Conservation (phyloP, 2,888 invertebrate genomes). For the Griposia aprilina region DNA sequence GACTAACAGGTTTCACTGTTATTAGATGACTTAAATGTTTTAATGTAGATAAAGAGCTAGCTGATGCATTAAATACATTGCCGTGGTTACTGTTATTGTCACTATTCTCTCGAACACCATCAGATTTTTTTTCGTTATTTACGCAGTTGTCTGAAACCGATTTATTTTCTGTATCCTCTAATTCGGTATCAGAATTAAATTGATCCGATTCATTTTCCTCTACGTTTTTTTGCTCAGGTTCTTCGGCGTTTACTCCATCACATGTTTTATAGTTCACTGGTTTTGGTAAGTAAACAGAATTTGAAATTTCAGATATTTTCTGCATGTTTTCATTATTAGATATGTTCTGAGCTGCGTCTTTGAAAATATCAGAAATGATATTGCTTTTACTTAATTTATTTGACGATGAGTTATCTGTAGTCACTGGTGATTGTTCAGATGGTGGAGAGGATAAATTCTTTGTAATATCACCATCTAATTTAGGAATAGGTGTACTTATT, state of each 20-base stretch:
- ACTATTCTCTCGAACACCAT: slow-evolving; percentile 12
- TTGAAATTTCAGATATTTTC: not conserved
- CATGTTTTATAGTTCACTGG: slow-evolving; percentile 5
- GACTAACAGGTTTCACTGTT: slow-evolving; percentile 78
- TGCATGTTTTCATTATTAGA: slow-evolving; percentile 14
- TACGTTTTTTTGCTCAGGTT: not conserved
- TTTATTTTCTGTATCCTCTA: slow-evolving; percentile 25
- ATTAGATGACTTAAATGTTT: slow-evolving; percentile 81
- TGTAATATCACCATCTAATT: slow-evolving; percentile 21
- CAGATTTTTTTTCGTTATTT: slow-evolving; percentile 25
- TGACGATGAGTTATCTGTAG: slow-evolving; percentile 4
- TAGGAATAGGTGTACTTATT: not conserved
- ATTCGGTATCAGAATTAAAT: slow-evolving; percentile 39
- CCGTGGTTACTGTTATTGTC: slow-evolving; percentile 26
- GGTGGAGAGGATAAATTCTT: slow-evolving; percentile 28
- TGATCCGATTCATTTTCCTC: slow-evolving; percentile 35
- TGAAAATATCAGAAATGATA: slow-evolving; percentile 17
- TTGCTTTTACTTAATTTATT: slow-evolving; percentile 44
- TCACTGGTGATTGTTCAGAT: slow-evolving; percentile 13
- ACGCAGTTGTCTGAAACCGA: slow-evolving; percentile 7
- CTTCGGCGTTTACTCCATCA: slow-evolving; percentile 11
- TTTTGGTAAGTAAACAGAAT: slow-evolving; percentile 17
- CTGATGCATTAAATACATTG: slow-evolving; percentile 13
- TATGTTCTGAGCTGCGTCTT: slow-evolving; percentile 13
- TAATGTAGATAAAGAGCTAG: slow-evolving; percentile 73